Evolutionary conservation across 2,888 invertebrate genomes (phyloP), one percentile per base, ranked within the genome.

Genomic region (Argynnis bischoffii): DNA sequence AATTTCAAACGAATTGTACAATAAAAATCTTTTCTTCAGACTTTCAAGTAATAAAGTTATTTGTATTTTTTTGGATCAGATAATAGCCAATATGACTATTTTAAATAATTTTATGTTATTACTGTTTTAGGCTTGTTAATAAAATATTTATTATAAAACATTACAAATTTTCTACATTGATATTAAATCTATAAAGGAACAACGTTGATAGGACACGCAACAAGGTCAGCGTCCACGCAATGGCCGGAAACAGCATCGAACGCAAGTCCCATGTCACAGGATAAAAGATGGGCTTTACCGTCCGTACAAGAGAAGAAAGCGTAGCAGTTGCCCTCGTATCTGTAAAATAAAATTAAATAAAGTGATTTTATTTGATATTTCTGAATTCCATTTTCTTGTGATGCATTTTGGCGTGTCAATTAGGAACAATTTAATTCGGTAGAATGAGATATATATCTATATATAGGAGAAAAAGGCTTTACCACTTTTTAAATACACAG

Each of bases 291-390:
- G 0, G 84, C 81, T 6, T 70, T 77, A 0, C 87, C 86, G 2
- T 69, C 64, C 55, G 80, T 73, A 70, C 89, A 89, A 0, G 86
- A 81, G 81, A 78, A 87, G 82, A 89, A 89, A 67, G 80, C 80
- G 76, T 74, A 81, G 79, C 88, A 88, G 68, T 82, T 81, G 13
- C 74, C 78, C 26, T 81, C 80, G 72, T 82, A 81, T 61, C 88
- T 89, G 78, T 26, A 18, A 51, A 54, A 55, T 18, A 68, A 15
- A 57, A 53, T 14, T 3, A 2, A 26, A 13, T n/a, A n/a, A 48
- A 2, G 1, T 47, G 26, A 59, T 2, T 48, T 14, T 16, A 26
- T 21, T 31, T 18, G 18, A 18, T 18, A 18, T 41, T 11, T 41
- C 35, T 3, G 2, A 41, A 41, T 41, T 41, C 35, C 35, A 41